phyloP scores from a whole-genome alignment of 2,113 vertebrate species.

The Halcyon malimbica region DNA sequence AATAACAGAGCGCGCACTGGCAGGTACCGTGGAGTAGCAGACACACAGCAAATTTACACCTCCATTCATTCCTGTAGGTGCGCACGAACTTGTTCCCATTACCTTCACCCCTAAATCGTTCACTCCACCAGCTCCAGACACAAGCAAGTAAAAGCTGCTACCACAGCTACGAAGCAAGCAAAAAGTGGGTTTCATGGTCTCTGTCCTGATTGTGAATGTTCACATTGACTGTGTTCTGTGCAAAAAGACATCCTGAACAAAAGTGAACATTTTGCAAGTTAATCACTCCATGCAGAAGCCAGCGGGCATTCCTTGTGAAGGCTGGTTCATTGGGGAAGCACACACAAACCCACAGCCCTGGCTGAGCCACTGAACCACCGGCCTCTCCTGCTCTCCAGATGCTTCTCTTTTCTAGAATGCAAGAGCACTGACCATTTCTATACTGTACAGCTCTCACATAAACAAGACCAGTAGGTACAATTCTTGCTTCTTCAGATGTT shows the following conservation, averaged over 20 bases:
- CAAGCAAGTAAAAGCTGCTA: background rate
- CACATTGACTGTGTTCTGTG: background rate
- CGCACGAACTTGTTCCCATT: background rate
- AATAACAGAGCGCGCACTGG: background rate
- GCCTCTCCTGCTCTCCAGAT: background rate
- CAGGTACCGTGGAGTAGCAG: background rate
- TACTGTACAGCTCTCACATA: background rate
- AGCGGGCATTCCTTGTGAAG: fast-evolving
- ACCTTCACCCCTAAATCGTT: background rate
- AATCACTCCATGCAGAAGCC: background rate
- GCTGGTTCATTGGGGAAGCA: background rate
- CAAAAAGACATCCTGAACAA: background rate
- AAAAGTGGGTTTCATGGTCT: background rate
- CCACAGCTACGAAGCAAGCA: background rate
- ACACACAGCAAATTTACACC: background rate
- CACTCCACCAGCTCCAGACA: background rate
- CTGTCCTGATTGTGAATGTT: background rate
- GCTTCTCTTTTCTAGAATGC: background rate
- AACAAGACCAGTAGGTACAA: background rate
- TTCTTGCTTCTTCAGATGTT: background rate
- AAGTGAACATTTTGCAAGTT: background rate
- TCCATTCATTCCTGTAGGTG: background rate
- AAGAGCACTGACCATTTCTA: background rate
- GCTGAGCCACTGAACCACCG: fast-evolving
- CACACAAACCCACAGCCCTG: background rate